Conservation (phyloP, 2,888 invertebrate genomes). For the Drosophila austrosaltans region DNA sequence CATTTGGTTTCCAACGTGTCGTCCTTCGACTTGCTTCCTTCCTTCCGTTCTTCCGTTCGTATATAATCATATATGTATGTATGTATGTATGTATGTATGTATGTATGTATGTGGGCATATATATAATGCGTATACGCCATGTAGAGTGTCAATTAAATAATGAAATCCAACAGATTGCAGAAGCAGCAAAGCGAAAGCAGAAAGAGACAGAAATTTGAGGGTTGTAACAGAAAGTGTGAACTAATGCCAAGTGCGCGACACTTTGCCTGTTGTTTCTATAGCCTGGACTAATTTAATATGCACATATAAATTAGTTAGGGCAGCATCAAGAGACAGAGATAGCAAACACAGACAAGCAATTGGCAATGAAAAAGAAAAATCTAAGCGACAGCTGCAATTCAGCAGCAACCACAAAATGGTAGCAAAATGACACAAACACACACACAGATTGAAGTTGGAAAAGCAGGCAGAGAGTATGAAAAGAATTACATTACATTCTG, state of each 20-base stretch:
- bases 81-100: not conserved
- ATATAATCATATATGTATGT: not conserved
- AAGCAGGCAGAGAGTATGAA: not conserved
- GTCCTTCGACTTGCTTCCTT: not conserved
- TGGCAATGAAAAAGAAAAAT: conserved; percentile 31
- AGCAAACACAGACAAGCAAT: conserved; percentile 5
- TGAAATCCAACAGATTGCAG: conserved; percentile 56
- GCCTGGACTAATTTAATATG: conserved; percentile 73
- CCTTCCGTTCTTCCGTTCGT: not conserved
- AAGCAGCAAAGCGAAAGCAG: not conserved
- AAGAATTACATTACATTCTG: conserved; percentile 1
- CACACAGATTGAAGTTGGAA: conserved; percentile 8
- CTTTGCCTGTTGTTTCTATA: conserved; percentile 42
- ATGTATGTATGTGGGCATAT: not conserved
- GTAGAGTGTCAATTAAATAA: conserved; percentile 61
- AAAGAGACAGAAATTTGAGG: conserved; percentile 7
- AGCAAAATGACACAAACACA: conserved; percentile 25
- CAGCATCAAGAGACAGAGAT: conserved; percentile 28
- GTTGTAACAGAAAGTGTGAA: conserved; percentile 46
- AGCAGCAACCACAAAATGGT: not conserved
- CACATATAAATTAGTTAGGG: conserved; percentile 76
- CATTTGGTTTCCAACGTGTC: not conserved
- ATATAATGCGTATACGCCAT: conserved; percentile 40
- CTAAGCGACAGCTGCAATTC: conserved; percentile 32
- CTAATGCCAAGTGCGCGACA: conserved; percentile 55